Base-by-base conservation (phyloP, 2,113 vertebrate genomes). In the Chaenogobius annularis region DNA sequence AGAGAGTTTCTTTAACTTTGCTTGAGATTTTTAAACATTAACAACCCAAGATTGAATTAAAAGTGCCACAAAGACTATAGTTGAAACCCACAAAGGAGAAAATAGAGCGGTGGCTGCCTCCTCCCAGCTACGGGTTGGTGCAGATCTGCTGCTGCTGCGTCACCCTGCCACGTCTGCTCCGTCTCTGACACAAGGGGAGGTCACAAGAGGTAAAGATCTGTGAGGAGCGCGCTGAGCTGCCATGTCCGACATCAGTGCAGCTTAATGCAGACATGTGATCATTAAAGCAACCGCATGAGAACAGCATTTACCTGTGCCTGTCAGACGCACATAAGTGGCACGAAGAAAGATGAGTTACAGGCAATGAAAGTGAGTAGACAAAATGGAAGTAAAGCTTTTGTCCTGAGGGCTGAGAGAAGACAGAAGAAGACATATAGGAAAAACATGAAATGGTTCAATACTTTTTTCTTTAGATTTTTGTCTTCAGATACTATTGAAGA, bases 121-220 rank as follows among this genome's bases (percentile, higher is more conserved):
- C 55, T 72, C 66, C 79, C 61, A 71, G 59, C 35, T 66, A 15
- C 35, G 74, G 74, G 54, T 73, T 85, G 72, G 73, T 75, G 78
- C 69, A 71, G 48, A 58, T 73, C 62, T 62, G 83, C 74, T 86
- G 85, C 83, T 85, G 85, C 83, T 85, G 87, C 87, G 86, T 89
- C 87, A 86, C 78, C 82, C 82, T 90, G 89, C 89, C 89, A 90
- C 89, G 89, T 90, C 61, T 9, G 46, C 65, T 55, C 61, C n/a
- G 68, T 12, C 22, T 26, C 65, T 40, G 22, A 54, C 70, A 48
- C 13, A 47, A 50, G 47, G 3, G 15, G 76, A 82, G 89, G 83
- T 90, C 87, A 86, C 5, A 2, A 37, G 77, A 85, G 87, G 86
- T 84, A 80, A 85, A 9, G 26, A 48, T 40, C 15, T 17, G 9